Evolutionary conservation across 92 coral and sea anemone species (phyloP).

Genomic region (Parazoanthus atlanticus): DNA sequence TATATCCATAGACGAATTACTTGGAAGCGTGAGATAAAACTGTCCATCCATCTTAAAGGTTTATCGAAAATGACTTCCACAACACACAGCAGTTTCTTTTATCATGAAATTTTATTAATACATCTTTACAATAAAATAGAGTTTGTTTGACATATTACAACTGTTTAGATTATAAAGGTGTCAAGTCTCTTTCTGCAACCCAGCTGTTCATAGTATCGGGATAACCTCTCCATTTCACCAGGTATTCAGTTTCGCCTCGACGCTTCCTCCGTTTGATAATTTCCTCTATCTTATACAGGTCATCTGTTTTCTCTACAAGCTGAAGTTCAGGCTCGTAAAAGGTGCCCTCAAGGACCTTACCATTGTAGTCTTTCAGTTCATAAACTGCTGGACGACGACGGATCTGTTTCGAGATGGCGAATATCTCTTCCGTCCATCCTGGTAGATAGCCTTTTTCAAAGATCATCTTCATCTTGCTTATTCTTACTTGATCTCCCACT

Average conservation of each 20-base stretch:
- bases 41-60: no score
- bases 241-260: not conserved
- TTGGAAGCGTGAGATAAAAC: no score
- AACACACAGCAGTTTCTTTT: no score
- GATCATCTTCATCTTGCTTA: constrained; percentile 30
- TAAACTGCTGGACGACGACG: constrained; percentile 42
- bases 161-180: not conserved
- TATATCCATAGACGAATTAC: no score
- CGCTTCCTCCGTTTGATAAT: constrained; percentile 30
- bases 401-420: constrained; percentile 38
- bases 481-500: no score
- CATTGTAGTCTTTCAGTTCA: constrained; percentile 36
- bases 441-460: constrained; percentile 53
- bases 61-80: no score
- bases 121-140: no score
- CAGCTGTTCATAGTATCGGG: not conserved
- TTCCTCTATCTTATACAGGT: not conserved
- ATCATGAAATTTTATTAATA: no score
- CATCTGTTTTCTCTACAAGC: constrained; percentile 24
- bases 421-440: constrained; percentile 35
- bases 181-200: not conserved
- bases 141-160: no score
- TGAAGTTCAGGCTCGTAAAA: constrained; percentile 49
- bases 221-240: not conserved
- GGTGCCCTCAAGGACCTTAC: constrained; percentile 44